Evolutionary conservation across 2,113 vertebrate species (phyloP).

Genomic region (Labrus mixtus): DNA sequence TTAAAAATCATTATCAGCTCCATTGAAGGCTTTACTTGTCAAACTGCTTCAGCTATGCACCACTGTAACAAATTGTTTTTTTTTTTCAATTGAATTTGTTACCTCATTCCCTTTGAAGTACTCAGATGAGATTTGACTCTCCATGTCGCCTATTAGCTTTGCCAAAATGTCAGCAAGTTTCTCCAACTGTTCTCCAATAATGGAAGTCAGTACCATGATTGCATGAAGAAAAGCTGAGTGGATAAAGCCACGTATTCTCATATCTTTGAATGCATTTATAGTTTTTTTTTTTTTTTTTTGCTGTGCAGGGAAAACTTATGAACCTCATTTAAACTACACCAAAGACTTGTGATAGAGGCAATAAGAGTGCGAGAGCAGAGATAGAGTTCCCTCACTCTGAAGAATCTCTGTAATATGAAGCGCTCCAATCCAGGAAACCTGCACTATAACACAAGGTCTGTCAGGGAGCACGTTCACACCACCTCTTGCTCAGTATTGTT

Average conservation of each 20-base stretch:
- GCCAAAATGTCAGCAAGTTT: slow-evolving; percentile 64
- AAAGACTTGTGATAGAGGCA: slow-evolving; percentile 8
- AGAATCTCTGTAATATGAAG: slow-evolving; percentile 48
- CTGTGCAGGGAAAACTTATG: slow-evolving; percentile 22
- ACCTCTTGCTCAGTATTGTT: slow-evolving; percentile 33
- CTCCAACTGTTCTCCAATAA: slow-evolving; percentile 44
- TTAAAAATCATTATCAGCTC: slow-evolving; percentile 47
- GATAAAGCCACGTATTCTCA: slow-evolving; percentile 34
- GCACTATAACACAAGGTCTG: slow-evolving; percentile 41
- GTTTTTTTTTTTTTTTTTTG: slow-evolving; percentile 20
- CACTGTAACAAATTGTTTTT: slow-evolving; percentile 35
- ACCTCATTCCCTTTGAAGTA: slow-evolving; percentile 40
- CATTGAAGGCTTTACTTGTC: slow-evolving; percentile 47
- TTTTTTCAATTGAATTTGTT: slow-evolving; percentile 6
- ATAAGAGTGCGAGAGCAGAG: slow-evolving; percentile 17
- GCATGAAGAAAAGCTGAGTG: slow-evolving; percentile 34
- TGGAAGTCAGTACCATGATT: slow-evolving; percentile 53
- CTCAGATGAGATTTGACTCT: slow-evolving; percentile 61
- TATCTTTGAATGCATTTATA: slow-evolving; percentile 28
- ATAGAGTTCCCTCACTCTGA: slow-evolving; percentile 23
- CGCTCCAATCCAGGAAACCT: slow-evolving; percentile 31
- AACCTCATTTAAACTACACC: slow-evolving; percentile 33
- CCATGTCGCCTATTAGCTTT: slow-evolving; percentile 49
- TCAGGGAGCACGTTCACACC: slow-evolving; percentile 34
- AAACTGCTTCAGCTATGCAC: slow-evolving; percentile 16